These are phyloP conservation scores for Drosophila nigrodunni DNA, from an alignment of 1,140 invertebrate species.

Conservation along the genomic window DNA sequence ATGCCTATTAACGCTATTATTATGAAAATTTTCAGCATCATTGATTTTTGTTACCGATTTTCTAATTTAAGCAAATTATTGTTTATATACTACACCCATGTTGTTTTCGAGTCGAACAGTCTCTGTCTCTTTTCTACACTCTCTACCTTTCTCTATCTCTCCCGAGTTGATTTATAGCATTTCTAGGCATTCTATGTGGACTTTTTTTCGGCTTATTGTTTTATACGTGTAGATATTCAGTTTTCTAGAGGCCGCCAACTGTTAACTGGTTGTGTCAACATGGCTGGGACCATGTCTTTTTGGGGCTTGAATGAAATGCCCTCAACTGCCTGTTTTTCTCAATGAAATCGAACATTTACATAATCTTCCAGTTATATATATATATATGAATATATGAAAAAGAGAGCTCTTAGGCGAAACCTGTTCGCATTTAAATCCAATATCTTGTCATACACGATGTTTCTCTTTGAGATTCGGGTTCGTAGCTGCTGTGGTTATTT, in stretches of 20 bases:
- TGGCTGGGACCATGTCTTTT: slow-evolving; percentile 17
- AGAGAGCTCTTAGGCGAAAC: slow-evolving; percentile 59
- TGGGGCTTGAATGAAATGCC: slow-evolving; percentile 69
- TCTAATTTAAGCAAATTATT: slow-evolving; percentile 81
- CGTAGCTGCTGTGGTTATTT: slow-evolving; percentile 65
- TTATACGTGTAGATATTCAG: slow-evolving; percentile 9
- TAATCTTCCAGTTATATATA: slow-evolving; percentile 49
- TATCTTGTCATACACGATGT: slow-evolving; percentile 72
- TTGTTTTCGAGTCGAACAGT: background rate
- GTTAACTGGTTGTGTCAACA: slow-evolving; percentile 80
- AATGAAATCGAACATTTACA: slow-evolving; percentile 78
- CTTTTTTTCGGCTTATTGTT: slow-evolving; percentile 21
- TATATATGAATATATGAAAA: slow-evolving; percentile 17
- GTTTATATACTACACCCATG: slow-evolving; percentile 62
- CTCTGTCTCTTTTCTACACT: slow-evolving; percentile 23
- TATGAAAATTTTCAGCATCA: slow-evolving; percentile 83
- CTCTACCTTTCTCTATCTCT: background rate
- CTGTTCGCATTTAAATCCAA: slow-evolving; percentile 70
- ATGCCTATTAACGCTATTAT: slow-evolving; percentile 78
- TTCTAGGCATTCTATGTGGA: slow-evolving; percentile 25
- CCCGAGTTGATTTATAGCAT: slow-evolving; percentile 33
- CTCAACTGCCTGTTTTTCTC: slow-evolving; percentile 67
- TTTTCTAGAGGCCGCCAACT: slow-evolving; percentile 33
- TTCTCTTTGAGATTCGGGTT: slow-evolving; percentile 25
- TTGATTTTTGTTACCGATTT: slow-evolving; percentile 82